A percentile compares a stretch with the other conserved stretches of the same genome.
Evolutionary conservation across 2,797 vertebrate genomes (phyloP).

Genomic region (Gadopsis bispinosus): DNA sequence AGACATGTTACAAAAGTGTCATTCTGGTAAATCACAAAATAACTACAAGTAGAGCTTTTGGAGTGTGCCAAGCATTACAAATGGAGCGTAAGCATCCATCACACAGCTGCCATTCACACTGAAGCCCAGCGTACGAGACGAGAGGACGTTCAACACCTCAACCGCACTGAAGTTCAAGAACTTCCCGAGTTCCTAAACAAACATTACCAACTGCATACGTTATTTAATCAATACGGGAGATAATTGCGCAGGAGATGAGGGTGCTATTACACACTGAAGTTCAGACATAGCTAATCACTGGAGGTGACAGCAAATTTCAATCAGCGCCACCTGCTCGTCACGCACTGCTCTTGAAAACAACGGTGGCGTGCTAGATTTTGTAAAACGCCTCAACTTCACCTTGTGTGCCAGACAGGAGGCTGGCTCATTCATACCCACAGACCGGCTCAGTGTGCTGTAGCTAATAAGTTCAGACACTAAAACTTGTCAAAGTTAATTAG

Average conservation of each 20-base stretch:
- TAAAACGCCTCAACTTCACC: constrained; percentile 55
- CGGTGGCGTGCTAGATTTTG: constrained; percentile 3
- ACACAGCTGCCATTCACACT: background rate
- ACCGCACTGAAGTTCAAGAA: constrained; percentile 50
- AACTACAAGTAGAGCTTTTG: background rate
- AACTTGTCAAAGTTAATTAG: constrained; percentile 63
- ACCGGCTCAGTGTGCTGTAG: constrained; percentile 10
- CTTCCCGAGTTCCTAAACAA: constrained; percentile 66
- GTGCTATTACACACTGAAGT: constrained; percentile 68
- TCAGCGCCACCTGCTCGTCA: constrained; percentile 69
- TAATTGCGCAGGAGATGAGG: constrained; percentile 80
- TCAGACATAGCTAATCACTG: constrained; percentile 70
- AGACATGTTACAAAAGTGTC: background rate
- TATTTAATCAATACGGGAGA: constrained; percentile 83
- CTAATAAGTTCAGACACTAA: constrained; percentile 50
- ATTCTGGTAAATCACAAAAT: background rate
- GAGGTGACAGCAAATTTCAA: constrained; percentile 65
- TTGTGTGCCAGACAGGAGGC: constrained; percentile 7
- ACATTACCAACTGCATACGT: constrained; percentile 76
- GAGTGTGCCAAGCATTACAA: background rate
- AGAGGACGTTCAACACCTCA: constrained; percentile 3
- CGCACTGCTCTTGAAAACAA: constrained; percentile 52
- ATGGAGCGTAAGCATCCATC: background rate
- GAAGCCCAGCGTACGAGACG: background rate
- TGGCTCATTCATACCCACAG: constrained; percentile 24